phyloP scores from a whole-genome alignment of 2,797 vertebrate species.

The Lateolabrax maculatus region DNA sequence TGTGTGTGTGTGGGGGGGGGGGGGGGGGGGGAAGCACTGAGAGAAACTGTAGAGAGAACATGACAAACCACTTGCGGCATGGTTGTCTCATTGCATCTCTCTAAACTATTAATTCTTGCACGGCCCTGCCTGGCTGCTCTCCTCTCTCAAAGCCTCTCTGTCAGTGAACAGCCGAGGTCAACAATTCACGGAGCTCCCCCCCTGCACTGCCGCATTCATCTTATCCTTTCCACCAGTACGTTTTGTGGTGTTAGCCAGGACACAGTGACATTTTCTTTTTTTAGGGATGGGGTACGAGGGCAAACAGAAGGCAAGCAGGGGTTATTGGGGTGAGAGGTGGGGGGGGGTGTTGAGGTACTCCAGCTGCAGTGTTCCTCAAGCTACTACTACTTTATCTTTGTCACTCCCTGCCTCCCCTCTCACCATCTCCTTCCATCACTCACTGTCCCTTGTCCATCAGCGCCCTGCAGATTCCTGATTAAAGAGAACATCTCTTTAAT shows the following conservation, averaged over 20 bases:
- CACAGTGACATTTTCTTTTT: slow-evolving; percentile 48
- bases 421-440: slow-evolving; percentile 68
- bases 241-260: slow-evolving; percentile 31
- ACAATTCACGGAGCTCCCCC: slow-evolving; percentile 60
- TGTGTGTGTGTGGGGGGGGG: slow-evolving; percentile 22
- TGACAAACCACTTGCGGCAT: slow-evolving; percentile 77
- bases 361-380: slow-evolving; percentile 72
- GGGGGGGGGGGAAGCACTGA: slow-evolving; percentile 41
- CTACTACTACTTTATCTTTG: slow-evolving; percentile 68
- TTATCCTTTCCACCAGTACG: slow-evolving; percentile 46
- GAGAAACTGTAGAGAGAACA: slow-evolving; percentile 69
- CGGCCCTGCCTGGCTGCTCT: slow-evolving; percentile 41
- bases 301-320: slow-evolving; percentile 60
- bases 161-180: slow-evolving; percentile 61
- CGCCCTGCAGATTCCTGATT: slow-evolving; percentile 72
- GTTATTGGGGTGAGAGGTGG: slow-evolving; percentile 57
- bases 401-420: slow-evolving; percentile 57
- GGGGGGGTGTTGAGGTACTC: slow-evolving; percentile 63
- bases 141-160: slow-evolving; percentile 54
- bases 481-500: slow-evolving; percentile 72
- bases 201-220: slow-evolving; percentile 49
- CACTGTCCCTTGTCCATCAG: slow-evolving; percentile 78
- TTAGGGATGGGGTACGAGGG: slow-evolving; percentile 25
- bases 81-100: slow-evolving; percentile 68
- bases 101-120: slow-evolving; percentile 66